These are phyloP conservation scores for Sinocyclocheilus anshuiensis DNA, from an alignment of 2,113 vertebrate species.

Conservation along the genomic window DNA sequence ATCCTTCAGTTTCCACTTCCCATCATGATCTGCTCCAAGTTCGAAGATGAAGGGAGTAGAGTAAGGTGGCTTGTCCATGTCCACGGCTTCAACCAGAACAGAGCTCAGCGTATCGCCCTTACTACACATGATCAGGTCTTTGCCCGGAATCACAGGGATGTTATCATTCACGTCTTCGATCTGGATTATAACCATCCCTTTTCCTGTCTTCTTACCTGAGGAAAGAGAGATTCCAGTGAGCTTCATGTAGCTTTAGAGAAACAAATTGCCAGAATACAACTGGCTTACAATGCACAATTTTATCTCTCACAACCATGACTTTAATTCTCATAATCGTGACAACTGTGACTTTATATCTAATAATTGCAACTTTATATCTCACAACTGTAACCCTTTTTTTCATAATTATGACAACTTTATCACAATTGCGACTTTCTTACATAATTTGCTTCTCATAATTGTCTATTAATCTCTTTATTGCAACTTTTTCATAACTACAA, in stretches of 20 bases:
- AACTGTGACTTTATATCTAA: not conserved
- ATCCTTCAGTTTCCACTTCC: slow-evolving; percentile 71
- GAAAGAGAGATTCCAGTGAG: slow-evolving; percentile 12
- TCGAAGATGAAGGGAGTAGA: slow-evolving; percentile 75
- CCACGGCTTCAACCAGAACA: slow-evolving; percentile 64
- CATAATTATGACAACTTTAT: not conserved
- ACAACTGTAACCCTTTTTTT: not conserved
- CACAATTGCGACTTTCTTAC: not conserved
- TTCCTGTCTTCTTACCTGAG: slow-evolving; percentile 79
- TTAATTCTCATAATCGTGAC: not conserved
- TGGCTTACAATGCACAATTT: not conserved
- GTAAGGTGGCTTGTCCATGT: slow-evolving; percentile 72
- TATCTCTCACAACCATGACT: not conserved
- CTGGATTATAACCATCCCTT: slow-evolving; percentile 78
- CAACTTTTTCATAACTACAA: not conserved
- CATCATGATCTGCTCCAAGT: slow-evolving; percentile 55
- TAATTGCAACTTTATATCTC: not conserved
- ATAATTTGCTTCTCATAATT: not conserved
- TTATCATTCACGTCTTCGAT: slow-evolving; percentile 80
- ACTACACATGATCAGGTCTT: slow-evolving; percentile 67
- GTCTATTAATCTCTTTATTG: not conserved
- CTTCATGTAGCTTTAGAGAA: not conserved
- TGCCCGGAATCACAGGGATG: slow-evolving; percentile 62
- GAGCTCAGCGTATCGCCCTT: slow-evolving; percentile 60
- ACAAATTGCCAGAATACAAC: not conserved